Percentiles rank a stretch among this genome's conserved stretches.
phyloP scores from a whole-genome alignment of 2,888 invertebrate genomes.

The Aleiodes leptofemur region DNA sequence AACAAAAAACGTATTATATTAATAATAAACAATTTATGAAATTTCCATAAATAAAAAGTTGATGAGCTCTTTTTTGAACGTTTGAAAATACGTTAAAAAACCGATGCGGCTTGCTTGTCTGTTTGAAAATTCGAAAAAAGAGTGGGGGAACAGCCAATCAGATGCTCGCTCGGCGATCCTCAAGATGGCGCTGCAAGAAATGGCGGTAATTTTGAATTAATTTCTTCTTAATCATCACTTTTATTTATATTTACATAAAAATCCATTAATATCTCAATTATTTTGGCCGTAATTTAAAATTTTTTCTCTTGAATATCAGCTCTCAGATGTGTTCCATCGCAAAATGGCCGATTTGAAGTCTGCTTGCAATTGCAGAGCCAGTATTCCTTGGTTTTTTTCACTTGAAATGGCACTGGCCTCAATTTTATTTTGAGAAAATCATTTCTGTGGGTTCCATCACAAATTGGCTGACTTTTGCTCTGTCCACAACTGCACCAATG shows the following conservation, averaged over 20 bases:
- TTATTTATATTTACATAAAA: neutral
- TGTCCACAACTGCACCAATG: conserved; percentile 96
- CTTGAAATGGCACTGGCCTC: conserved; percentile 88
- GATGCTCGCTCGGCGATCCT: neutral
- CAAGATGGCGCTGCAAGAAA: neutral
- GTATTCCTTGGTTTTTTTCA: conserved; percentile 92
- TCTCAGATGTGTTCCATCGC: conserved; percentile 95
- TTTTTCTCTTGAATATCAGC: conserved; percentile 80
- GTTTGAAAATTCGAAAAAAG: neutral
- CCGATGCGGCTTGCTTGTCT: conserved; percentile 10
- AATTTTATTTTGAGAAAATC: conserved; percentile 84
- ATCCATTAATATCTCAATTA: neutral
- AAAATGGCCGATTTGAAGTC: conserved; percentile 94
- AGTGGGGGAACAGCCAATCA: conserved; percentile 7
- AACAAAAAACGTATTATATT: neutral
- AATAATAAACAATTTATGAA: neutral
- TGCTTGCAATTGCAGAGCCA: conserved; percentile 99
- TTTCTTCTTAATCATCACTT: neutral
- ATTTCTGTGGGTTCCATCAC: conserved; percentile 94
- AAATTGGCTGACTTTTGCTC: conserved; percentile 94
- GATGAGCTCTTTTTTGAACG: neutral
- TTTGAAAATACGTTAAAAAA: conserved; percentile 26
- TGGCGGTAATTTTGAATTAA: neutral
- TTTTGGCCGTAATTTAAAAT: neutral
- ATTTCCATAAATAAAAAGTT: too few relatives aligned